phyloP scores from a whole-genome alignment of 2,113 vertebrate genomes.

The Setophaga coronata region DNA sequence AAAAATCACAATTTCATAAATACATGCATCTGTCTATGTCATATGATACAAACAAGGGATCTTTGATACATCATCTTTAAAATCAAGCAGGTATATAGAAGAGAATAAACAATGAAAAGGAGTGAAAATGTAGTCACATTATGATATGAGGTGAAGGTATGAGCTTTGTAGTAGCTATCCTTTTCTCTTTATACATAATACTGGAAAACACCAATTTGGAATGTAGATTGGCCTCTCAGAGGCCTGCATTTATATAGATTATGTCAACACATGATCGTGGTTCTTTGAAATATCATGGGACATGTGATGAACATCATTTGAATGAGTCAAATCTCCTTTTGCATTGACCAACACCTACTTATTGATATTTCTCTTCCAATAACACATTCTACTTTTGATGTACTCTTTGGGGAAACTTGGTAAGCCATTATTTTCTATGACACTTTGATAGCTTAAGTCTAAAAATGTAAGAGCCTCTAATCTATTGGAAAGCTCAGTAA shows the following conservation, averaged over 20 bases:
- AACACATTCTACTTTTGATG: not conserved
- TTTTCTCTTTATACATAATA: not conserved
- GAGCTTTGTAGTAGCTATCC: not conserved
- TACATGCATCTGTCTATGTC: not conserved
- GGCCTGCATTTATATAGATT: not conserved
- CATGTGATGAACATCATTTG: not conserved
- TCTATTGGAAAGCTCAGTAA: not conserved
- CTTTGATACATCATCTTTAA: not conserved
- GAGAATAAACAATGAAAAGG: not conserved
- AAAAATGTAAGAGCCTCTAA: not conserved
- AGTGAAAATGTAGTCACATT: not conserved
- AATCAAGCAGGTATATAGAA: not conserved
- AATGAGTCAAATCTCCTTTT: not conserved
- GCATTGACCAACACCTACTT: not conserved
- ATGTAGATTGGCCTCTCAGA: not conserved
- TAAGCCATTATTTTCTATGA: not conserved
- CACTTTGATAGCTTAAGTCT: not conserved
- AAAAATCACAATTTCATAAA: not conserved
- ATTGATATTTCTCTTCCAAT: not conserved
- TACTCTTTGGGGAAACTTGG: not conserved
- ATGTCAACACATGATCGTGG: not conserved
- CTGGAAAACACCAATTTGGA: not conserved
- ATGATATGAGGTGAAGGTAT: not conserved
- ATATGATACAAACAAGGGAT: not conserved
- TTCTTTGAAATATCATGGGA: not conserved